Conservation (phyloP, 2,888 invertebrate genomes). For the Epiblema foenella region DNA sequence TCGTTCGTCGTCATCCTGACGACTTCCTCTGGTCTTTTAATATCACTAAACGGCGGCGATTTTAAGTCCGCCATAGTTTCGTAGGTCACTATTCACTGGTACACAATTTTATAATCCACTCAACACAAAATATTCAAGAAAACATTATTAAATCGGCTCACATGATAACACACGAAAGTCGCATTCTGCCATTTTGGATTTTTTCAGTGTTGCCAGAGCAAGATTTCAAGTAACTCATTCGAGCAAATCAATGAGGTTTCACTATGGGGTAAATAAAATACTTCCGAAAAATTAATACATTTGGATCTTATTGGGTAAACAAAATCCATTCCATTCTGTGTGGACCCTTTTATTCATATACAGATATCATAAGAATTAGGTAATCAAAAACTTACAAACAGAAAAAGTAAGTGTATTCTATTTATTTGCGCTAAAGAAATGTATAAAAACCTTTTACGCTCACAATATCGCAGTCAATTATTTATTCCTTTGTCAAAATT, state of each 20-base stretch:
- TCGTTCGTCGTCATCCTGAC: conserved; percentile 98
- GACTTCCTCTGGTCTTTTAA: conserved; percentile 97
- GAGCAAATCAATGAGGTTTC: conserved; percentile 21
- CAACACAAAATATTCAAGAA: conserved; percentile 78
- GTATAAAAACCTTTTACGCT: too few species aligned
- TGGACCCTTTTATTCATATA: neutral
- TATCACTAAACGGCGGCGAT: conserved; percentile 94
- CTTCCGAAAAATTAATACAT: neutral
- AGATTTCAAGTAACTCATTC: conserved; percentile 11
- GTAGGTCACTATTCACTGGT: conserved; percentile 80
- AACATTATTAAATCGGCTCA: conserved; percentile 87
- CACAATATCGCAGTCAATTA: too few species aligned
- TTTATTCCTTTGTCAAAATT: too few species aligned
- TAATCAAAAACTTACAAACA: neutral
- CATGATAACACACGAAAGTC: conserved; percentile 90
- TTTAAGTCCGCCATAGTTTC: conserved; percentile 91
- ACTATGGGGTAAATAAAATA: conserved; percentile 33
- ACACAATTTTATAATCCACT: conserved; percentile 80
- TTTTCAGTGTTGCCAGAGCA: conserved; percentile 62
- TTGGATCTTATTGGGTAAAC: neutral
- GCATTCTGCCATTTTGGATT: conserved; percentile 89
- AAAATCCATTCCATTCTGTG: neutral
- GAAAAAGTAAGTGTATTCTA: too few species aligned
- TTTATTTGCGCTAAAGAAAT: too few species aligned
- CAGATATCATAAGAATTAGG: neutral